Evolutionary conservation across 2,888 invertebrate species (phyloP).

Genomic region (Harpalus rufipes): DNA sequence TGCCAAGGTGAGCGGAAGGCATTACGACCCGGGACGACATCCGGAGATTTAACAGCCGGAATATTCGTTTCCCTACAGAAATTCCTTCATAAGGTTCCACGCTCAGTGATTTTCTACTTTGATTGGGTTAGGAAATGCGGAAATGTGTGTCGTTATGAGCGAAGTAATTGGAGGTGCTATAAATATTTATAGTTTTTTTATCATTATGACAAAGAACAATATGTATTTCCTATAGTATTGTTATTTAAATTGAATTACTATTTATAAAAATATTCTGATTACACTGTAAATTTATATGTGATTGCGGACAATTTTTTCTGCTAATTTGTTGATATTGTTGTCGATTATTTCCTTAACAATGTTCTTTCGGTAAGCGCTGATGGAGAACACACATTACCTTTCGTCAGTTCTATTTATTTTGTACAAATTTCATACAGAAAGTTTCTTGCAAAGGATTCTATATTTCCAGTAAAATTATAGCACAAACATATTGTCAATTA

Average conservation of each 20-base stretch:
- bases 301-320: too few species aligned
- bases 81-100: not conserved
- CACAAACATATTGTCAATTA: too few species aligned
- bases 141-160: not conserved
- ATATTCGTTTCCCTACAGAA: not conserved
- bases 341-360: too few species aligned
- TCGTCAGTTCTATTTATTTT: too few species aligned
- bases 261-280: not conserved
- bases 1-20: slow-evolving; percentile 63
- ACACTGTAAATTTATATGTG: too few species aligned
- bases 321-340: too few species aligned
- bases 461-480: too few species aligned
- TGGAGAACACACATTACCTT: too few species aligned
- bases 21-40: slow-evolving; percentile 30
- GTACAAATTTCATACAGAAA: too few species aligned
- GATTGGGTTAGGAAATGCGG: not conserved
- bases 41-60: not conserved
- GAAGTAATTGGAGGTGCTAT: not conserved
- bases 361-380: too few species aligned
- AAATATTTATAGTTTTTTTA: not conserved
- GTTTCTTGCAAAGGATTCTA: too few species aligned
- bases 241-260: not conserved
- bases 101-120: not conserved
- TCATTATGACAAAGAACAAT: not conserved
- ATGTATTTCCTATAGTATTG: not conserved